These are phyloP conservation scores for Istiophorus platypterus DNA, from an alignment of 2,113 vertebrate genomes.

Conservation along the genomic window DNA sequence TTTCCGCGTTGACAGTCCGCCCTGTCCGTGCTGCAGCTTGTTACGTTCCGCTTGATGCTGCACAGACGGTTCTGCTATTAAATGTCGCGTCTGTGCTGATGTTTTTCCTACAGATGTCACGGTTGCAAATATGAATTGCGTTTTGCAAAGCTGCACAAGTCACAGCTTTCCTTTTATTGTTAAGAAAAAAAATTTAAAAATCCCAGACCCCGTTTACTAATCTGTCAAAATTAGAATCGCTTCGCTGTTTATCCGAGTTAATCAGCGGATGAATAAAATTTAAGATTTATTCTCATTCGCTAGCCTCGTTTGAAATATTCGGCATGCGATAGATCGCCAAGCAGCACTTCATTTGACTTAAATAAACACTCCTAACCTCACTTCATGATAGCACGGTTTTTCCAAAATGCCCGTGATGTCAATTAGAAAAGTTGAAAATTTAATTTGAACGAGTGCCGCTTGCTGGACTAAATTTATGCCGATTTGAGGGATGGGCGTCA, in stretches of 20 bases:
- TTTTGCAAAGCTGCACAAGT: accelerated
- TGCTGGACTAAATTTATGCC: neutral
- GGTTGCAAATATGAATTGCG: neutral
- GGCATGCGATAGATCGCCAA: neutral
- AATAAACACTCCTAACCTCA: neutral
- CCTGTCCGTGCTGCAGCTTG: conserved; percentile 54
- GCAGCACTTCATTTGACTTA: neutral
- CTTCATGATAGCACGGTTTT: neutral
- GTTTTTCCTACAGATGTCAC: neutral
- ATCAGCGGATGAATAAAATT: accelerated
- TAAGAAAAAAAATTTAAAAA: neutral
- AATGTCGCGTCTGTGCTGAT: accelerated
- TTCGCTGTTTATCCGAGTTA: neutral
- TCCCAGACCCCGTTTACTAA: neutral
- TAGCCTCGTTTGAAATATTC: neutral
- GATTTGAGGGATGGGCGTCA: neutral
- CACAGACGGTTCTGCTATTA: neutral
- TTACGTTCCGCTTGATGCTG: neutral
- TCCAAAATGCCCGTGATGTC: neutral
- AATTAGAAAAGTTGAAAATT: accelerated
- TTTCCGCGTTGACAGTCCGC: conserved; percentile 75
- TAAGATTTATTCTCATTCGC: accelerated
- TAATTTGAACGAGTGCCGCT: neutral
- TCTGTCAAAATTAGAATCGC: neutral
- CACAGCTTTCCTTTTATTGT: accelerated